Evolutionary conservation across 2,797 vertebrate genomes (phyloP).

Genomic region (Urophycis tenuis): DNA sequence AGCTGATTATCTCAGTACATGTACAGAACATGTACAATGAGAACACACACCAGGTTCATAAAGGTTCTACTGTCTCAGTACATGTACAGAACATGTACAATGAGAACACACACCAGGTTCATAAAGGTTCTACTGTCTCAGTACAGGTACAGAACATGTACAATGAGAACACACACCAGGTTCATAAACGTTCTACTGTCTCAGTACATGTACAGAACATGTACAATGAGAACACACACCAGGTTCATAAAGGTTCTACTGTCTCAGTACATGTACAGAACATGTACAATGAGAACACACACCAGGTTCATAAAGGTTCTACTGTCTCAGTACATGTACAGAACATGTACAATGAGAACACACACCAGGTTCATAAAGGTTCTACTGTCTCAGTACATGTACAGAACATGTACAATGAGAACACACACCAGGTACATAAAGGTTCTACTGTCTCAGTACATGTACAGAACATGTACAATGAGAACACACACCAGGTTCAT

Average conservation of each 20-base stretch:
- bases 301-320: too few species aligned
- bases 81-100: neutral
- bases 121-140: too few species aligned
- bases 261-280: neutral
- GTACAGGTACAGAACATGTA: neutral
- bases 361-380: too few species aligned
- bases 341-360: neutral
- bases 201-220: neutral
- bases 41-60: neutral
- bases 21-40: neutral
- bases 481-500: neutral
- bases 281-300: neutral
- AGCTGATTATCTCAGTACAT: neutral
- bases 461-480: neutral
- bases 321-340: neutral
- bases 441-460: too few species aligned
- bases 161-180: neutral
- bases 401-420: neutral
- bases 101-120: neutral
- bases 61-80: neutral
- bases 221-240: neutral
- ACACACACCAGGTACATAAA: too few species aligned
- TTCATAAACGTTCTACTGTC: too few species aligned
- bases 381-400: too few species aligned
- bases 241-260: too few species aligned